Conservation (phyloP, 2,797 vertebrate species). For the Lateolabrax maculatus region DNA sequence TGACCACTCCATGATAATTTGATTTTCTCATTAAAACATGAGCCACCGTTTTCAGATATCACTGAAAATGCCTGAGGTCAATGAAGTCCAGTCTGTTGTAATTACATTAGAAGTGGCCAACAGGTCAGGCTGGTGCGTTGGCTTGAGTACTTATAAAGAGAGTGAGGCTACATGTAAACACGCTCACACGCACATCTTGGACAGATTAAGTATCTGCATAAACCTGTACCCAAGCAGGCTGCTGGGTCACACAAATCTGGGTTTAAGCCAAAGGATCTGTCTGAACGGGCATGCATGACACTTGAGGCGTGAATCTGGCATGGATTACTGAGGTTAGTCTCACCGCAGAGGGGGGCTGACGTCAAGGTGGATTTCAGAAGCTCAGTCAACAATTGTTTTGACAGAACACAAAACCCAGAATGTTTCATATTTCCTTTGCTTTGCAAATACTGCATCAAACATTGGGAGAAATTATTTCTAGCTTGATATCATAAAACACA, state of each 20-base stretch:
- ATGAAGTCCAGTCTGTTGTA: conserved; percentile 23
- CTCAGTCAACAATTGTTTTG: conserved; percentile 17
- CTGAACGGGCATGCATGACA: conserved; percentile 26
- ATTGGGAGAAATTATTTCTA: neutral
- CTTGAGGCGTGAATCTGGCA: conserved; percentile 40
- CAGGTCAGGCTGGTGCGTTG: conserved; percentile 11
- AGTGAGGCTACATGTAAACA: conserved; percentile 20
- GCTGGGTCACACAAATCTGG: conserved; percentile 49
- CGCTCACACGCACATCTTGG: neutral
- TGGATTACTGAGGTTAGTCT: conserved; percentile 54
- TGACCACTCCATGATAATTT: conserved; percentile 5
- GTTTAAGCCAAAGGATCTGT: conserved; percentile 53
- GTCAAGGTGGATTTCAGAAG: conserved; percentile 36
- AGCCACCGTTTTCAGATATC: neutral
- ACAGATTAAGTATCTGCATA: conserved; percentile 55
- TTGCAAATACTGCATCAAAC: neutral
- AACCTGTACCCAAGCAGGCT: conserved; percentile 44
- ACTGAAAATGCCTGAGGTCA: conserved; percentile 10
- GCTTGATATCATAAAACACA: neutral
- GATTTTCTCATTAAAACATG: conserved; percentile 16
- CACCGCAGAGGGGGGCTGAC: neutral
- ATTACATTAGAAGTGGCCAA: conserved; percentile 47
- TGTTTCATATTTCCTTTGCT: no score
- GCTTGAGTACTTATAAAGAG: conserved; percentile 14
- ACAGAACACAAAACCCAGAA: no score